Evolutionary conservation across 2,113 vertebrate species (phyloP), one percentile per base, ranked within the genome.

Genomic region (Rhinoptilus africanus): DNA sequence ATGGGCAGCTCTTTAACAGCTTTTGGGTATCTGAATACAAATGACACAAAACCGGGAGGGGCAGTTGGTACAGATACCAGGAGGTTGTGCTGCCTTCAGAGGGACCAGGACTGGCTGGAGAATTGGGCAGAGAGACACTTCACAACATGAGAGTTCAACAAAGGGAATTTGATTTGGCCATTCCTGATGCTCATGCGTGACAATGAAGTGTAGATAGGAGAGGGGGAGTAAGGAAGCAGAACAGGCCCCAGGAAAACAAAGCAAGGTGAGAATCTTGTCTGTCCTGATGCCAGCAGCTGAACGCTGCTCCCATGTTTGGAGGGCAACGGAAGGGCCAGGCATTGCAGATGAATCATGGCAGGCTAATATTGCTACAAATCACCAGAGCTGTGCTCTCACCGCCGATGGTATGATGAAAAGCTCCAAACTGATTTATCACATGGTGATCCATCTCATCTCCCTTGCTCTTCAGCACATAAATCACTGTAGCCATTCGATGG

Each of bases 1-100:
- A 5, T 17, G 30, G 50, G 43, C 50, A 78, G 59, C n/a, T 34
- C 48, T 67, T 75, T 26, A 15, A 15, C 67, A 50, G 37, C 1
- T 0, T 45, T 51, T 50, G 72, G 18, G 28, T 50, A 5, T 11
- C 24, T 37, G 64, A 63, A 73, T 19, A 24, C 17, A 21, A 45
- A 41, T 14, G 27, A 27, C 17, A 12, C 2, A 5, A 4, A 53
- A 21, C 22, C n/a, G 57, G 51, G 14, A 68, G 63, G 23, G 59
- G n/a, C 1, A 0, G 48, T 5, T 23, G n/a, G 7, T 45, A 5
- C 3, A 6, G 35, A 5, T 3, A 35, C 7, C 45, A 62, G 64
- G 9, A 59, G 48, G 12, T 45, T 56, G n/a, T 47, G 45, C 15
- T 48, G 34, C 59, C 24, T 57, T 45, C 50, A 41, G 35, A 57